These are phyloP conservation scores for Caenorhabditis sinica DNA, from an alignment of 2,888 invertebrate species.

Conservation along the genomic window DNA sequence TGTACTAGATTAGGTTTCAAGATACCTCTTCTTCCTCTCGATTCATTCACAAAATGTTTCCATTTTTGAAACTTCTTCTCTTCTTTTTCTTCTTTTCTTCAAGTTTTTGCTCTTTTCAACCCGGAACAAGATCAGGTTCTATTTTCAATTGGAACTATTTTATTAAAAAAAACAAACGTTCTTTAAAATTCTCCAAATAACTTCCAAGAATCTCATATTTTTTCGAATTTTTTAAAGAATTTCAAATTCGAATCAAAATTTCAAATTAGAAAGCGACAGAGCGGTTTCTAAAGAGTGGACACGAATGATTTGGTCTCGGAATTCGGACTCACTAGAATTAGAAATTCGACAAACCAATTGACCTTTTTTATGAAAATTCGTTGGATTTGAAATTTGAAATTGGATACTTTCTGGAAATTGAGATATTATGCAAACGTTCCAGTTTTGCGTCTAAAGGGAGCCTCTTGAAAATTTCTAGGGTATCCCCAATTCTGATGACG, in stretches of 20 bases:
- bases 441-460: too few species aligned
- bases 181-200: neutral
- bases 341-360: too few species aligned
- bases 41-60: conserved; percentile 15
- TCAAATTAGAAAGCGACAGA: neutral
- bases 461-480: too few species aligned
- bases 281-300: neutral
- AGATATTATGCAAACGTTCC: too few species aligned
- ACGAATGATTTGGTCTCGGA: neutral
- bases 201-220: conserved; percentile 9
- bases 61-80: conserved; percentile 1
- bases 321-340: too few species aligned
- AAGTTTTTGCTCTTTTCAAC: conserved; percentile 3
- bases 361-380: neutral
- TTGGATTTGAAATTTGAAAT: too few species aligned
- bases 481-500: too few species aligned
- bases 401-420: too few species aligned
- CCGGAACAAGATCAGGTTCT: conserved; percentile 5
- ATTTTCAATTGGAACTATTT: neutral
- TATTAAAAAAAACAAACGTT: neutral
- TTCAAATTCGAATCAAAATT: conserved; percentile 1
- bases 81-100: neutral
- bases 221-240: neutral
- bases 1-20: conserved; percentile 19
- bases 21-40: neutral